Evolutionary conservation across 2,113 vertebrate genomes (phyloP).

Genomic region (Nothocercus julius): DNA sequence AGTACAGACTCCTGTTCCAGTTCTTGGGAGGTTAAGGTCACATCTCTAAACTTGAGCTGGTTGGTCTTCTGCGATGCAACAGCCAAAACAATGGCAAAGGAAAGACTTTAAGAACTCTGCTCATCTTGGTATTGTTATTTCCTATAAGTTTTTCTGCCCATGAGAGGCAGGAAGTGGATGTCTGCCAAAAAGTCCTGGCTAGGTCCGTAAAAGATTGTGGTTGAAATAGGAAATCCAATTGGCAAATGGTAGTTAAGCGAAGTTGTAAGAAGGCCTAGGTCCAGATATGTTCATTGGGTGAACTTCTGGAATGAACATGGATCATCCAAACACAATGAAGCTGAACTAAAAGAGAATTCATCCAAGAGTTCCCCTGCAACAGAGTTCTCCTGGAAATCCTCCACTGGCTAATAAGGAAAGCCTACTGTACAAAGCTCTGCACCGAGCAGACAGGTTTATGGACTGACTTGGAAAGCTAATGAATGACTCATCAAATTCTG

Average conservation of each 20-base stretch:
- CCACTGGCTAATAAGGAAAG: not conserved
- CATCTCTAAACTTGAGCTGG: not conserved
- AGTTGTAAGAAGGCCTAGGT: not conserved
- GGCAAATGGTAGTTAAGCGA: not conserved
- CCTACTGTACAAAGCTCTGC: not conserved
- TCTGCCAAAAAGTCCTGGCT: not conserved
- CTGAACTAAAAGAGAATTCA: not conserved
- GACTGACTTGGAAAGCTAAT: not conserved
- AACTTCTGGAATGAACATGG: not conserved
- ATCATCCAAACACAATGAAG: not conserved
- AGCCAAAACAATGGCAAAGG: not conserved
- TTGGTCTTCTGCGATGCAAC: slow-evolving; percentile 2
- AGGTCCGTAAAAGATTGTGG: not conserved
- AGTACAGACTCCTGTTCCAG: not conserved
- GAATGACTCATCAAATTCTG: not conserved
- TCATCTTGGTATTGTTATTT: not conserved
- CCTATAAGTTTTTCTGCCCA: not conserved
- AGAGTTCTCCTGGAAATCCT: not conserved
- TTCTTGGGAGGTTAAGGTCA: not conserved
- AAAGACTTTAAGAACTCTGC: not conserved
- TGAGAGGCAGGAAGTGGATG: not conserved
- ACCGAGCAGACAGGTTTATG: not conserved
- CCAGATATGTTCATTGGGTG: not conserved
- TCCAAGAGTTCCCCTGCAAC: not conserved
- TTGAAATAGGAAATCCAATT: slow-evolving; percentile 22